Evolutionary conservation across 2,113 vertebrate genomes (phyloP).

Genomic region (Upupa epops): DNA sequence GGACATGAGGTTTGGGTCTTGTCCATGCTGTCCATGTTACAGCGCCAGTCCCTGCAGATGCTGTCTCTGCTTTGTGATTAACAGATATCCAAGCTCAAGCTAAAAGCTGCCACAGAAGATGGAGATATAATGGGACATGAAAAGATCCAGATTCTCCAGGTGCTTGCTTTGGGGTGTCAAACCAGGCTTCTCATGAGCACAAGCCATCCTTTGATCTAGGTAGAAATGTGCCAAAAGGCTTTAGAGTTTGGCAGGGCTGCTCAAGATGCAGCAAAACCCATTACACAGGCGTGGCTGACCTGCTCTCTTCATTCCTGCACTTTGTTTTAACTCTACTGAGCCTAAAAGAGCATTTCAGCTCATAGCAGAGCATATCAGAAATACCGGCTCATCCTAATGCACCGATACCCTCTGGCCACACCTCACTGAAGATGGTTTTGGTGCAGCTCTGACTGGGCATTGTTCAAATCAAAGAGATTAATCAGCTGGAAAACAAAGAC

Average conservation of each 20-base stretch:
- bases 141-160: neutral
- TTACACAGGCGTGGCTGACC: neutral
- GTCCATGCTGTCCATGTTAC: neutral
- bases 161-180: neutral
- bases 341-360: neutral
- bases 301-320: neutral
- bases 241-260: neutral
- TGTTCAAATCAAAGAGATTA: neutral
- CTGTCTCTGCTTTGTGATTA: neutral
- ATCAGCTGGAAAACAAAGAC: neutral
- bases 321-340: neutral
- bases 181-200: neutral
- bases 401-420: neutral
- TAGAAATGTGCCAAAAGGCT: neutral
- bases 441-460: neutral
- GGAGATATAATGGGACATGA: accelerated
- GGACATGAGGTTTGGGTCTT: neutral
- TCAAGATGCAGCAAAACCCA: neutral
- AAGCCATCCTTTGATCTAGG: neutral
- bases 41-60: neutral
- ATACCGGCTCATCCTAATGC: neutral
- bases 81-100: neutral
- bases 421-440: neutral
- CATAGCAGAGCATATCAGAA: neutral
- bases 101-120: neutral